Percentiles rank a stretch among this genome's conserved stretches.
phyloP scores from a whole-genome alignment of 2,888 invertebrate genomes.

The Trichopoda pennipes region DNA sequence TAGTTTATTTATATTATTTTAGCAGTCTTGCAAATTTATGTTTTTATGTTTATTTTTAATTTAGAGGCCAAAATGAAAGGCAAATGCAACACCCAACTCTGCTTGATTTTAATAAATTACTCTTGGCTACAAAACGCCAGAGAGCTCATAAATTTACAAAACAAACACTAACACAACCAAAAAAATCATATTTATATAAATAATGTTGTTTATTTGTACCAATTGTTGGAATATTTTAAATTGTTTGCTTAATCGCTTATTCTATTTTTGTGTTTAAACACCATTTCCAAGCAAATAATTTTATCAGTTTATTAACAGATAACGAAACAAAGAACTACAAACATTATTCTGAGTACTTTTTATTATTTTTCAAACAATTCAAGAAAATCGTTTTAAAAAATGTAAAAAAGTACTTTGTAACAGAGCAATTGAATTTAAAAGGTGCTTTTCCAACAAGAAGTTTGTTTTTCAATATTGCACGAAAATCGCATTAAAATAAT shows the following conservation, averaged over 20 bases:
- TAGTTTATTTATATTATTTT: not conserved
- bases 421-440: too few species aligned
- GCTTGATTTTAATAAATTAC: not conserved
- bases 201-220: too few species aligned
- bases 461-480: too few species aligned
- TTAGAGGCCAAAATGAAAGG: constrained; percentile 46
- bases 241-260: not conserved
- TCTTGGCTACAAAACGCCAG: not conserved
- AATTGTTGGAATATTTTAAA: constrained; percentile 27
- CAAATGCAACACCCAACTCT: constrained; percentile 27
- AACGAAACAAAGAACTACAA: too few species aligned
- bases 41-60: constrained; percentile 33
- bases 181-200: not conserved
- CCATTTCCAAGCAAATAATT: constrained; percentile 5
- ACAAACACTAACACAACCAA: constrained; percentile 4
- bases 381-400: too few species aligned
- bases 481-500: too few species aligned
- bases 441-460: too few species aligned
- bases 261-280: constrained; percentile 14
- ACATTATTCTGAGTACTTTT: too few species aligned
- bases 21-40: not conserved
- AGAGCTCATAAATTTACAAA: not conserved
- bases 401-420: too few species aligned
- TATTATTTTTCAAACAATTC: too few species aligned
- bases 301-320: too few species aligned